Base-by-base conservation (phyloP, 1,140 invertebrate genomes). In the Hyles euphorbiae region DNA sequence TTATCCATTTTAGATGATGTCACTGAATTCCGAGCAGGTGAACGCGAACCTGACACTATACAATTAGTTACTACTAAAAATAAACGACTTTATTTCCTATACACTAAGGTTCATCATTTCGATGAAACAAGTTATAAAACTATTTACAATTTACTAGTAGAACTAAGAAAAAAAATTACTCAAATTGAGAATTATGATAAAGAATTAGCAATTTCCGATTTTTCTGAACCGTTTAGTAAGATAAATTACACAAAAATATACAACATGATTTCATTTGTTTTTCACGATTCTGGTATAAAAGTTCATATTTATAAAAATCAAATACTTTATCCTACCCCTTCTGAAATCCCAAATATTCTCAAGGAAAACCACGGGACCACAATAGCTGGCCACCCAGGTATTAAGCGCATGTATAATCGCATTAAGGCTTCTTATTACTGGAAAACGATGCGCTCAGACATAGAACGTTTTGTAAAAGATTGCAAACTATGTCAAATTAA, bases 21-120 rank as follows among this genome's bases (percentile, higher is more conserved):
- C n/a, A 33, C 51, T 36, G 46, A 66, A 5, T 47, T 68, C 36
- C 50, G 68, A 34, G 46, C 62, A 45, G 49, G 57, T 33, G 65
- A 71, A 59, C 68, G 71, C 44, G 67, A 70, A 48, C 62, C 58
- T 0, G 49, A 53, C 33, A 65, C 67, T 10, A 50, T 70, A 34
- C 12, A 60, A 59, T 5, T 32, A n/a, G n/a, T 63, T 45, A 48
- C 34, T 7, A 3, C 53, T 61, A 63, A 65, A 47, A 56, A 65
- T 46, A 75, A 68, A 65, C 22, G 22, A 22, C 22, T 22, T 36
- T 70, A 70, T 58, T 75, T 75, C 7, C 33, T 72, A 49, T 75
- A 57, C 58, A 69, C 66, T 7, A 74, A 72, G 54, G 57, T 74
- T 5, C 62, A 71, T 61, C 72, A 74, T 44, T 74, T 63, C n/a